These are phyloP conservation scores for Motacilla alba DNA, from an alignment of 2,113 vertebrate genomes.

Conservation along the genomic window DNA sequence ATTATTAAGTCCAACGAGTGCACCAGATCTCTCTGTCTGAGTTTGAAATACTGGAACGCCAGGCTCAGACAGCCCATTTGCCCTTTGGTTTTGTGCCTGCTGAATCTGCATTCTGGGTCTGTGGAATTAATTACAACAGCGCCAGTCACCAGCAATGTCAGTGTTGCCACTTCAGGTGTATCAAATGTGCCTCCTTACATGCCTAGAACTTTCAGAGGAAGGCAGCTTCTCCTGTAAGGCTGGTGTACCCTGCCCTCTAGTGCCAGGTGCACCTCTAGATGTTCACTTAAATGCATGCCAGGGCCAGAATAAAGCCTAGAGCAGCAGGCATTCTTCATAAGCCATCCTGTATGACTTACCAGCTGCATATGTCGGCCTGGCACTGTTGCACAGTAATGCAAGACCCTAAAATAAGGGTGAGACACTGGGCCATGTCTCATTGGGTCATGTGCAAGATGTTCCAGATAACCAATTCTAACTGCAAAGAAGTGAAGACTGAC, in stretches of 20 bases:
- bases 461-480: neutral
- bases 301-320: neutral
- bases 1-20: conserved; percentile 58
- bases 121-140: conserved; percentile 9
- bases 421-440: neutral
- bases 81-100: conserved; percentile 52
- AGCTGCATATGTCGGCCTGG: neutral
- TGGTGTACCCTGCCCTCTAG: conserved; percentile 31
- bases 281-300: neutral
- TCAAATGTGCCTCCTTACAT: neutral
- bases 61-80: conserved; percentile 42
- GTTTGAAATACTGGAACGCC: conserved; percentile 50
- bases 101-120: conserved; percentile 34
- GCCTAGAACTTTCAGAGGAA: neutral
- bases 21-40: conserved; percentile 49
- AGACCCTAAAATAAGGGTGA: neutral
- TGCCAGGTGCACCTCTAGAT: neutral
- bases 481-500: neutral
- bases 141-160: conserved; percentile 42
- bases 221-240: neutral
- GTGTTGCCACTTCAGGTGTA: neutral
- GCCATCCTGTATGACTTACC: neutral
- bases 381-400: neutral
- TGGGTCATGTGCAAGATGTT: neutral
- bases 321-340: neutral